Percentiles rank a stretch among this genome's conserved stretches.
Conservation (phyloP, 2,888 invertebrate genomes). For the Incurvaria masculella region DNA sequence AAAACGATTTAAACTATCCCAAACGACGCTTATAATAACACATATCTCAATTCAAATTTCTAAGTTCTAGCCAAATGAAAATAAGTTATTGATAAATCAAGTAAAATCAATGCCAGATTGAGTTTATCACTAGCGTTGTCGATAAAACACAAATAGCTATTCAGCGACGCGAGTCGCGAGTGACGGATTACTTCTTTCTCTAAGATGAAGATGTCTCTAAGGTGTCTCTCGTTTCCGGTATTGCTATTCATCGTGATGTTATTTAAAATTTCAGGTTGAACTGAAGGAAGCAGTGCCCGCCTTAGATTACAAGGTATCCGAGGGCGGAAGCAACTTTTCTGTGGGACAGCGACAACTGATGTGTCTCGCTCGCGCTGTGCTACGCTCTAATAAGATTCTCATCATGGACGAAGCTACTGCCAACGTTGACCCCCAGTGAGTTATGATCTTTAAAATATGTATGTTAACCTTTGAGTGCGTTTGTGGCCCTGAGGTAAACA, state of each 20-base stretch:
- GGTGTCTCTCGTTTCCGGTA: too few species aligned
- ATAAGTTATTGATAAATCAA: too few species aligned
- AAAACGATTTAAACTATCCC: background rate
- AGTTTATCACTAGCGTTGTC: too few species aligned
- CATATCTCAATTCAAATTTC: background rate
- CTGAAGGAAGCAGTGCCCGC: slow-evolving; percentile 65
- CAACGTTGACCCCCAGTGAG: slow-evolving; percentile 61
- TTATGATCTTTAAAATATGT: slow-evolving; percentile 14
- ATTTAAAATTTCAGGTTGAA: slow-evolving; percentile 69
- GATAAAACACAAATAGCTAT: too few species aligned
- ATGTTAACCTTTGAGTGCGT: slow-evolving; percentile 30
- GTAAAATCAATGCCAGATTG: too few species aligned
- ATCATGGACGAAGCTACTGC: slow-evolving; percentile 61
- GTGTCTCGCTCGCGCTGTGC: slow-evolving; percentile 74
- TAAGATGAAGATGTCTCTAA: too few species aligned
- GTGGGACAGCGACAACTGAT: slow-evolving; percentile 79
- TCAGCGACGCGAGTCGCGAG: too few species aligned
- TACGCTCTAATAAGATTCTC: slow-evolving; percentile 68
- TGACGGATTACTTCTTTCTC: too few species aligned
- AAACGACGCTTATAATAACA: slow-evolving; percentile 16
- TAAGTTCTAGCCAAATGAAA: background rate
- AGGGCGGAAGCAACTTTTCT: slow-evolving; percentile 73
- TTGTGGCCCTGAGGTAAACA: background rate
- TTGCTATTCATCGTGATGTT: too few species aligned
- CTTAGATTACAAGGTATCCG: slow-evolving; percentile 65